phyloP scores from a whole-genome alignment of 2,113 vertebrate species.

The Ascaphus truei region DNA sequence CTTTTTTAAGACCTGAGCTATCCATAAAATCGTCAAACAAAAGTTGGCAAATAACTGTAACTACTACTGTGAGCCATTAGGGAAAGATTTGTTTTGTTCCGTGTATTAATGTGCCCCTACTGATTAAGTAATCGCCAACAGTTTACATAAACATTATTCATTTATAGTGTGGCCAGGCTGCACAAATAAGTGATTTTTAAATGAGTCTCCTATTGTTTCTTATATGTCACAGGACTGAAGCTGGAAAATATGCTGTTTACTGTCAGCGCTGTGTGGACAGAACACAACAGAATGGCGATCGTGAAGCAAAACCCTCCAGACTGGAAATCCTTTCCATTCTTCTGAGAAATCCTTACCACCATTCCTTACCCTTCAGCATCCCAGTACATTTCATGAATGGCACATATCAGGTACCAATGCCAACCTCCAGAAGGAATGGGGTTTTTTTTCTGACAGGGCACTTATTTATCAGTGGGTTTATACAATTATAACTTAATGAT shows the following conservation, averaged over 20 bases:
- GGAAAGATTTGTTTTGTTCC: neutral
- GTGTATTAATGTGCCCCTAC: neutral
- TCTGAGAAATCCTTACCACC: constrained; percentile 93
- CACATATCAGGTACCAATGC: constrained; percentile 82
- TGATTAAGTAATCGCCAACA: neutral
- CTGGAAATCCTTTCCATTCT: constrained; percentile 97
- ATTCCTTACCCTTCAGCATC: constrained; percentile 92
- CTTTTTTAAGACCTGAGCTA: too few relatives aligned
- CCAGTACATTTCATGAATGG: constrained; percentile 96
- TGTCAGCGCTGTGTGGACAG: constrained; percentile 92
- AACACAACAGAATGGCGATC: constrained; percentile 86
- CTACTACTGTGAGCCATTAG: neutral
- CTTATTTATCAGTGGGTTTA: too few relatives aligned
- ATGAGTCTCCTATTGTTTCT: neutral
- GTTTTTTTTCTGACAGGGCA: neutral
- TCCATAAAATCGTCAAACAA: too few relatives aligned
- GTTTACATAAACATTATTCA: neutral
- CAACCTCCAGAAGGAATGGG: neutral
- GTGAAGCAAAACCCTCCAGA: constrained; percentile 86
- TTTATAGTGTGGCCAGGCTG: neutral
- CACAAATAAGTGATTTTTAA: neutral
- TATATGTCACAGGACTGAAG: constrained; percentile 77
- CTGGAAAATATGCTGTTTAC: constrained; percentile 94
- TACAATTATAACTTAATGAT: too few relatives aligned
- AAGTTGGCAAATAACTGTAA: neutral